phyloP scores from a whole-genome alignment of 2,797 vertebrate species.

The Novumbra hubbsi region DNA sequence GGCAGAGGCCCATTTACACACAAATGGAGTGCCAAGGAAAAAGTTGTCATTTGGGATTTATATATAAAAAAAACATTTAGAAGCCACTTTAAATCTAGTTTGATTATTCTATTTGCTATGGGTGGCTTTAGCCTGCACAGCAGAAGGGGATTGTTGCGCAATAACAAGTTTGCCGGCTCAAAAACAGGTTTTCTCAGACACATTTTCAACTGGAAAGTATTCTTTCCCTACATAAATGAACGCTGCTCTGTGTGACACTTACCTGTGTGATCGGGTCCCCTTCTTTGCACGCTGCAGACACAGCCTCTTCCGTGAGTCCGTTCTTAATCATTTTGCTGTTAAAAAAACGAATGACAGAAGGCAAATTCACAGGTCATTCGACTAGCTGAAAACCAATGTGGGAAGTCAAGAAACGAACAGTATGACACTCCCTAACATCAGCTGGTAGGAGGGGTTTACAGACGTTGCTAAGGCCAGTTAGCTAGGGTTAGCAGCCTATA shows the following conservation, averaged over 20 bases:
- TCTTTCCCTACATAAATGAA: background rate
- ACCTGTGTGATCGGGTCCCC: conserved; percentile 67
- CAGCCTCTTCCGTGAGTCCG: conserved; percentile 57
- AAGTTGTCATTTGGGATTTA: no score
- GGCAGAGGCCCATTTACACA: no score
- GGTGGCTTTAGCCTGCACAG: background rate
- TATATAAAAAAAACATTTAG: no score
- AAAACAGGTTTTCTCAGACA: conserved; percentile 5
- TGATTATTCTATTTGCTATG: background rate
- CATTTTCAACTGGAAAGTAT: background rate
- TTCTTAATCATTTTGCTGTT: conserved; percentile 44
- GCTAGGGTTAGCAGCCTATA: background rate
- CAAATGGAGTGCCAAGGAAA: no score
- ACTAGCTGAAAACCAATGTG: background rate
- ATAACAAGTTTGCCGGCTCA: conserved; percentile 1
- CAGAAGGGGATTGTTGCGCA: background rate
- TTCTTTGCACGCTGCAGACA: conserved; percentile 55
- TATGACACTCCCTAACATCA: background rate
- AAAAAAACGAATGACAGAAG: background rate
- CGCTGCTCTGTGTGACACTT: background rate
- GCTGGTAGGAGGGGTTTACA: background rate
- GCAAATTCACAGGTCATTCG: background rate
- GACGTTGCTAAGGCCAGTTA: background rate
- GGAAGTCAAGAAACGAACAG: background rate
- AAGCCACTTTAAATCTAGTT: background rate